Percentiles rank a stretch among this genome's conserved stretches.
phyloP scores from a whole-genome alignment of 2,113 vertebrate genomes.

The Leiothrix lutea region DNA sequence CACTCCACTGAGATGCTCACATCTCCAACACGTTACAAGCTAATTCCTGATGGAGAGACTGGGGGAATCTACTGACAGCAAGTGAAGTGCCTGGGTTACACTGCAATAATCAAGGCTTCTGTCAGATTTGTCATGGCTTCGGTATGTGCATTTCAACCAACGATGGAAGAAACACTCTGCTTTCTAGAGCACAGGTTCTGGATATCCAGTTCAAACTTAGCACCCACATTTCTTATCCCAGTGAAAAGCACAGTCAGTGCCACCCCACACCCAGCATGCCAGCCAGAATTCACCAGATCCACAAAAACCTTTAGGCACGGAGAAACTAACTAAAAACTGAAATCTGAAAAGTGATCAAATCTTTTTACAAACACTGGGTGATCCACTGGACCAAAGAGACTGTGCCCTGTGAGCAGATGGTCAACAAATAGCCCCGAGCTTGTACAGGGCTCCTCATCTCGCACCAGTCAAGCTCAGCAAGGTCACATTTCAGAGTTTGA shows the following conservation, averaged over 20 bases:
- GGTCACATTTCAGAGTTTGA: neutral
- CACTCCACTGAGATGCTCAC: neutral
- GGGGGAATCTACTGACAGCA: neutral
- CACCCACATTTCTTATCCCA: neutral
- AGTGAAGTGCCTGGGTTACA: neutral
- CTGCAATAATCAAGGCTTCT: neutral
- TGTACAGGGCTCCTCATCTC: neutral
- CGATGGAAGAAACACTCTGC: neutral
- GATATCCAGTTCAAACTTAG: neutral
- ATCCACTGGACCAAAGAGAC: neutral
- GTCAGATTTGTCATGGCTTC: neutral
- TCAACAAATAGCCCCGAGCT: neutral
- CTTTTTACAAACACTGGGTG: neutral
- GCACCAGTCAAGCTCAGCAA: neutral
- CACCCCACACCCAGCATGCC: accelerated
- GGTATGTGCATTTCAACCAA: neutral
- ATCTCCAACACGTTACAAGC: accelerated
- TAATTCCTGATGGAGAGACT: accelerated
- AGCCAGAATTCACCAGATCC: neutral
- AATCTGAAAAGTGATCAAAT: neutral
- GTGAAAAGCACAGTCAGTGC: neutral
- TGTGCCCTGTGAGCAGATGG: neutral
- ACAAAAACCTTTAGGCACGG: accelerated
- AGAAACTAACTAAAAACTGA: neutral
- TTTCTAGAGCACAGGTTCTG: neutral